phyloP scores from a whole-genome alignment of 1,140 invertebrate species.

The Drosophila repletoides region DNA sequence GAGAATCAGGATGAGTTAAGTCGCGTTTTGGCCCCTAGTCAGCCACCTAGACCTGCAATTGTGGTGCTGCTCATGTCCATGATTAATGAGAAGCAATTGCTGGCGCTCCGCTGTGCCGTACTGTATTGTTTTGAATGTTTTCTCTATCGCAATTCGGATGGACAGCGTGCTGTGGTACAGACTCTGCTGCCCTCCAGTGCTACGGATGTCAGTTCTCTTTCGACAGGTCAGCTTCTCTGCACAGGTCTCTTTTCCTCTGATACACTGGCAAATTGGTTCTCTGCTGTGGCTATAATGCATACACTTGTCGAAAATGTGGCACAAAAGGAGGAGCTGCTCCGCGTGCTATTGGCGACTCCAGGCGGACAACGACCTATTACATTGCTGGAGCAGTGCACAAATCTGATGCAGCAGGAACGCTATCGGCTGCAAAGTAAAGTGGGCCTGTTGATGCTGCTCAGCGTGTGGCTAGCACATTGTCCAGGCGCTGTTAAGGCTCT shows the following conservation, averaged over 20 bases:
- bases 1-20: conserved; percentile 96
- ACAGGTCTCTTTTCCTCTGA: conserved; percentile 96
- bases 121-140: conserved; percentile 99
- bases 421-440: conserved; percentile 93
- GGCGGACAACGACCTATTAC: conserved; percentile 92
- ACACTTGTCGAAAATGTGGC: conserved; percentile 93
- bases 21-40: conserved; percentile 95
- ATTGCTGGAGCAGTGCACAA: conserved; percentile 93
- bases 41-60: conserved; percentile 95
- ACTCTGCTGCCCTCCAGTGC: conserved; percentile 93
- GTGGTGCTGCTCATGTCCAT: conserved; percentile 98
- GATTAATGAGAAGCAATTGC: conserved; percentile 99
- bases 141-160: conserved; percentile 95
- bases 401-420: conserved; percentile 91
- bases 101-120: conserved; percentile 95
- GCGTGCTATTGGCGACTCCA: conserved; percentile 95
- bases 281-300: conserved; percentile 94
- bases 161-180: conserved; percentile 93
- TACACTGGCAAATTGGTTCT: conserved; percentile 98
- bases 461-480: conserved; percentile 94
- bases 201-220: conserved; percentile 87
- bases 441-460: conserved; percentile 95
- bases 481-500: conserved; percentile 92
- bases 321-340: conserved; percentile 96
- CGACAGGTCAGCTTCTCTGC: conserved; percentile 95